Conservation (phyloP, 2,113 vertebrate species). For the Ibidorhyncha struthersii region DNA sequence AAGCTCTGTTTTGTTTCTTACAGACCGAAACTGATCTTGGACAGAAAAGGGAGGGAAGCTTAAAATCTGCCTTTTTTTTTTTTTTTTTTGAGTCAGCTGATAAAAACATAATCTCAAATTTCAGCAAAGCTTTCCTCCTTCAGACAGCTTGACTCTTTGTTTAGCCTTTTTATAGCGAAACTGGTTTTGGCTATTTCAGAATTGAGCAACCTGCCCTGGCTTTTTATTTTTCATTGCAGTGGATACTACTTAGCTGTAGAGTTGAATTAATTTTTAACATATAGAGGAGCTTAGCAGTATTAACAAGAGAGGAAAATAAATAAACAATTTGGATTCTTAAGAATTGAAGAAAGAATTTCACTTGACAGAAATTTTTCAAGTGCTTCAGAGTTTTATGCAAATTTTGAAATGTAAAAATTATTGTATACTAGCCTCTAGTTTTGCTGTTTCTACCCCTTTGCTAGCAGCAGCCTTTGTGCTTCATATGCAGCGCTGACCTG, state of each 20-base stretch:
- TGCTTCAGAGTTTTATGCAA: neutral
- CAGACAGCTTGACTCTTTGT: neutral
- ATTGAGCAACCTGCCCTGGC: neutral
- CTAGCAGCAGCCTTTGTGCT: neutral
- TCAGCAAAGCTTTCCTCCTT: neutral
- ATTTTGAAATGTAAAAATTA: neutral
- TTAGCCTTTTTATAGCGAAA: neutral
- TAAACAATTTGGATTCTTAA: neutral
- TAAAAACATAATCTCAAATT: slow-evolving; percentile 4
- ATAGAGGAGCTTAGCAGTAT: neutral
- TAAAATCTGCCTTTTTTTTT: neutral
- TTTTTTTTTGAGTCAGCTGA: neutral
- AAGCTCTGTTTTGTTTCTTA: neutral
- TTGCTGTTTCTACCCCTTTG: neutral
- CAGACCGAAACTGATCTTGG: neutral
- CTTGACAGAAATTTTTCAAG: neutral
- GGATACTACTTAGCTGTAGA: neutral
- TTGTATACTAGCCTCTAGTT: accelerated
- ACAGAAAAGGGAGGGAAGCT: neutral
- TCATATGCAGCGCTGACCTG: accelerated
- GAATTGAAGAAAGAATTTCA: neutral
- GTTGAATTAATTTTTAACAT: neutral
- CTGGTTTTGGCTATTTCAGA: neutral
- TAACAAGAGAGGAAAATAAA: accelerated
- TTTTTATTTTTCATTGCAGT: neutral